Evolutionary conservation across 2,113 vertebrate genomes (phyloP), one percentile per base, ranked within the genome.

Genomic region (Lepus timidus): DNA sequence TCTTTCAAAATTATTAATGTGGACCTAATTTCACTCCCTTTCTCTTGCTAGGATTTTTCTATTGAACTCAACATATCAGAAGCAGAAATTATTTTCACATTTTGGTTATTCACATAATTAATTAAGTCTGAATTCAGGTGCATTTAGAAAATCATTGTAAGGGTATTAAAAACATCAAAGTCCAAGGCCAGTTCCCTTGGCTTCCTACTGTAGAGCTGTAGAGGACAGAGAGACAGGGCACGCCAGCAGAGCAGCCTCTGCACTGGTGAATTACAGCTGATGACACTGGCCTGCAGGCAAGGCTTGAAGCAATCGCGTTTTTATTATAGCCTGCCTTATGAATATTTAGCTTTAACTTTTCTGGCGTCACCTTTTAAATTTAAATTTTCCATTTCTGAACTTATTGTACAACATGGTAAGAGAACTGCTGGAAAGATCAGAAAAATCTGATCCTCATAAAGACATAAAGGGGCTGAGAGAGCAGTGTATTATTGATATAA

Each of bases 51-150:
- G 44, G 12, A 5, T 70, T 86, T 84, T 95, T 98, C 96, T 83
- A 93, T 25, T 85, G 70, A 94, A 1, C 6, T 55, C 71, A 94
- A 51, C 91, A 68, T 78, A 91, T 73, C 91, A 93, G 96, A 39
- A 92, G 95, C 11, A 80, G 85, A 98, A 93, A 93, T 96, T 71
- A 88, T 97, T 94, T 91, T 89, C 95, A 85, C 62, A 51, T 93
- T 96, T 93, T 88, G 23, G 14, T 92, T 94, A 94, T 92, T 97
- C 89, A 91, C 80, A 68, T 87, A 95, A 95, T 86, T 97, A 96
- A 98, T 96, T 97, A 94, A 55, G 85, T 96, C 82, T 93, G 85
- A 95, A 96, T 83, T 93, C 25, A 73, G 71, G 92, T 90, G 76
- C 82, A 58, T 95, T 49, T 91, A 95, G 65, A 91, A 73, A 36